phyloP scores from a whole-genome alignment of 2,888 invertebrate genomes.

The Lamproptera curius region DNA sequence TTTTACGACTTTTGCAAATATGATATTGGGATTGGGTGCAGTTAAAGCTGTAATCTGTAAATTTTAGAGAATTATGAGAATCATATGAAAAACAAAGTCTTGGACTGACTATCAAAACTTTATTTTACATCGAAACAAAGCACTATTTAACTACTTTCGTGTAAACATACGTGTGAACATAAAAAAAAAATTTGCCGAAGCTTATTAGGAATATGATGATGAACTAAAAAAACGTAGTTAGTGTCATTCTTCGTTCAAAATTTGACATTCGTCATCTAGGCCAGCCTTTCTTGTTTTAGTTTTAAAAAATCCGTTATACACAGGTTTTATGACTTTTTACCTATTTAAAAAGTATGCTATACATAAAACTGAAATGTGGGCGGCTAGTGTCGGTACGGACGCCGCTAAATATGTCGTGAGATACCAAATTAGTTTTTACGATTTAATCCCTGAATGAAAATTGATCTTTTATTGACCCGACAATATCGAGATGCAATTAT shows the following conservation, averaged over 20 bases:
- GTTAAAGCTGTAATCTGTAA: neutral
- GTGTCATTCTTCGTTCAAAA: no score
- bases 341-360: constrained; percentile 14
- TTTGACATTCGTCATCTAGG: no score
- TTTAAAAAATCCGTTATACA: neutral
- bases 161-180: no score
- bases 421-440: constrained; percentile 33
- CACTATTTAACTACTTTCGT: no score
- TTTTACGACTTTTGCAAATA: neutral
- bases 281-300: no score
- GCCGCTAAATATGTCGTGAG: constrained; percentile 22
- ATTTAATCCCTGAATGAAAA: constrained; percentile 31
- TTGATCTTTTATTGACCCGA: constrained; percentile 23
- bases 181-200: no score
- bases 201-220: no score
- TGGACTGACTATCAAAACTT: neutral
- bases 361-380: constrained; percentile 8
- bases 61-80: no score
- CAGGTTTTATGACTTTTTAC: constrained; percentile 7
- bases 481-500: no score
- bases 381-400: constrained; percentile 20
- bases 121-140: no score
- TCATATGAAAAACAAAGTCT: neutral
- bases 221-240: no score
- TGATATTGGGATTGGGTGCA: neutral